These are phyloP conservation scores for Agapostemon virescens DNA, from an alignment of 2,888 invertebrate genomes.

Conservation along the genomic window DNA sequence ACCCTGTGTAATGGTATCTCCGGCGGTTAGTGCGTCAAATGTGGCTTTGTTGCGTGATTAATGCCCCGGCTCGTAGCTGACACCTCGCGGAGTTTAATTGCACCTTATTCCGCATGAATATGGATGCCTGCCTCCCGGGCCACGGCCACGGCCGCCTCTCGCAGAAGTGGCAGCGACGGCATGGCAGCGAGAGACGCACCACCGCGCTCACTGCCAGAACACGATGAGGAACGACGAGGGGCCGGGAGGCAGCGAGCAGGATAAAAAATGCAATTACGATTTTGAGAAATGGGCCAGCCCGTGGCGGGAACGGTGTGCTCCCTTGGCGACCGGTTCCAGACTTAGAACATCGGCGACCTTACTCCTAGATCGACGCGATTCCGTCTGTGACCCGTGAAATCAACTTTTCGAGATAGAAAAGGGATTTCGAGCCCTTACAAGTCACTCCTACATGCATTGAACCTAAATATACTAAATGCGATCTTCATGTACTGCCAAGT, in stretches of 20 bases:
- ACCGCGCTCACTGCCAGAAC: slow-evolving; percentile 25
- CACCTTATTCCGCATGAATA: slow-evolving; percentile 80
- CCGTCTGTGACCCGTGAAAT: background rate
- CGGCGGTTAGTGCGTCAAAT: slow-evolving; percentile 77
- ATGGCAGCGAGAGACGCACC: slow-evolving; percentile 52
- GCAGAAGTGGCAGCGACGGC: slow-evolving; percentile 55
- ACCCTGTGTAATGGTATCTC: slow-evolving; percentile 75
- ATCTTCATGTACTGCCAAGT: too few species aligned
- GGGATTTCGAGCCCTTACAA: too few species aligned
- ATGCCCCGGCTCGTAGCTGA: slow-evolving; percentile 78
- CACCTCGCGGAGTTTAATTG: slow-evolving; percentile 80
- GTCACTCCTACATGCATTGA: too few species aligned
- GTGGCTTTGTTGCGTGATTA: slow-evolving; percentile 79
- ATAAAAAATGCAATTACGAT: slow-evolving; percentile 79
- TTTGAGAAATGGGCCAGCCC: slow-evolving; percentile 78
- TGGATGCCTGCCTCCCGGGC: slow-evolving; percentile 79
- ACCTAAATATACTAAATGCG: too few species aligned
- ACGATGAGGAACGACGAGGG: slow-evolving; percentile 47
- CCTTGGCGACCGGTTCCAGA: slow-evolving; percentile 67
- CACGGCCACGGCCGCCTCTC: slow-evolving; percentile 40
- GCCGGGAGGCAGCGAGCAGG: slow-evolving; percentile 56
- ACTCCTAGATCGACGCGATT: slow-evolving; percentile 42
- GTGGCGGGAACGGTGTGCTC: slow-evolving; percentile 49
- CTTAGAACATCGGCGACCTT: slow-evolving; percentile 40
- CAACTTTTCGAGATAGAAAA: background rate